Percentiles rank a stretch among this genome's conserved stretches.
phyloP scores from a whole-genome alignment of 2,797 vertebrate genomes.

The Tragelaphus eurycerus region DNA sequence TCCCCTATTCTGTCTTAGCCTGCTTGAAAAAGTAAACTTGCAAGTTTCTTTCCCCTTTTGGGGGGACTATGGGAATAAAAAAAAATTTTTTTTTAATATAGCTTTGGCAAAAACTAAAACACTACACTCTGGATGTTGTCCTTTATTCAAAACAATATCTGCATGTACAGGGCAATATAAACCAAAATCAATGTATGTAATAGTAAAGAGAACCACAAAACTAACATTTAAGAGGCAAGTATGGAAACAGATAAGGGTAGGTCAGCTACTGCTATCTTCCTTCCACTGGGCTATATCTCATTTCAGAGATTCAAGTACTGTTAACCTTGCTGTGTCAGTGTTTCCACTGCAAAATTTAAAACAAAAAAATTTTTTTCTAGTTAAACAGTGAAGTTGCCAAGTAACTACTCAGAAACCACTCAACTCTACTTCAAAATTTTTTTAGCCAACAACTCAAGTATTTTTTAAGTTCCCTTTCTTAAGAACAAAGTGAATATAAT shows the following conservation, averaged over 20 bases:
- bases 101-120: conserved; percentile 18
- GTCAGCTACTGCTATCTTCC: conserved; percentile 37
- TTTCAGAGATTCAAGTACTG: conserved; percentile 62
- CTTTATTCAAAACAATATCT: conserved; percentile 38
- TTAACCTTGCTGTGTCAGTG: conserved; percentile 52
- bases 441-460: conserved; percentile 22
- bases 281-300: conserved; percentile 40
- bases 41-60: background rate
- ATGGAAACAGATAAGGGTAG: conserved; percentile 44
- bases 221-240: conserved; percentile 51
- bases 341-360: conserved; percentile 59
- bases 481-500: conserved; percentile 39
- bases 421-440: background rate
- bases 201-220: conserved; percentile 1
- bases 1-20: background rate
- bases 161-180: background rate
- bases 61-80: background rate
- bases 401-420: conserved; percentile 30
- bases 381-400: conserved; percentile 35
- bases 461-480: conserved; percentile 36
- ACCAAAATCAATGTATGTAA: conserved; percentile 6
- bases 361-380: conserved; percentile 15
- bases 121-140: background rate
- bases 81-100: background rate
- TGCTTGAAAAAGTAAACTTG: background rate